Evolutionary conservation across 2,113 vertebrate species (phyloP), one percentile per base, ranked within the genome.

Genomic region (Rhizomys pruinosus): DNA sequence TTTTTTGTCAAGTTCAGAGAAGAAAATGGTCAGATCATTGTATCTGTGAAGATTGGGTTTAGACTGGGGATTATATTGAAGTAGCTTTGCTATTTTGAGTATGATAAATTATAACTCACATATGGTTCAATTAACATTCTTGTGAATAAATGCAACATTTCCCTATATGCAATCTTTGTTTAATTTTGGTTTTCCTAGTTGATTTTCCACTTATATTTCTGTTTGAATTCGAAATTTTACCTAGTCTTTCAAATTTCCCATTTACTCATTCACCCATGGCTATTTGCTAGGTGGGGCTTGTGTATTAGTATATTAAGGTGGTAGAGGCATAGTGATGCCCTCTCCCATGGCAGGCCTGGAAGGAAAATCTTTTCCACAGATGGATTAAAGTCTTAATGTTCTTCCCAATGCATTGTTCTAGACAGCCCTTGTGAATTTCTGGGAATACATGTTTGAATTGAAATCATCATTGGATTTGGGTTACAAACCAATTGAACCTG

Each of bases 111-210:
- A 16, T 94, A 93, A 88, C 63, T 95, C 10, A 7, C 88, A 82
- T 84, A 78, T 92, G 76, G 44, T 89, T 93, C 79, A 96, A 55
- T 94, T 94, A 94, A 61, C 66, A 87, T 95, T 93, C 59, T 44
- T 95, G 71, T 86, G 81, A 94, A 86, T 92, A 96, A 80, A 93
- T 96, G 57, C 81, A 87, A 64, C 69, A 85, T 94, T 94, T 95
- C 0, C 57, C 32, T 87, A 10, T 63, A 66, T 91, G 63, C 5
- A 69, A 64, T 97, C 68, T 91, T 91, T 79, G 71, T 85, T 97
- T 92, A 69, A 82, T 92, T 96, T 95, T 94, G 94, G 25, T 87
- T 77, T 85, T 25, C 61, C 61, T 89, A 34, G 61, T 95, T 94
- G 16, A 96, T 94, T 95, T 92, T 52, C 93, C 78, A 93, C 39